Evolutionary conservation across 2,113 vertebrate genomes (phyloP).

Genomic region (Oreochromis niloticus): DNA sequence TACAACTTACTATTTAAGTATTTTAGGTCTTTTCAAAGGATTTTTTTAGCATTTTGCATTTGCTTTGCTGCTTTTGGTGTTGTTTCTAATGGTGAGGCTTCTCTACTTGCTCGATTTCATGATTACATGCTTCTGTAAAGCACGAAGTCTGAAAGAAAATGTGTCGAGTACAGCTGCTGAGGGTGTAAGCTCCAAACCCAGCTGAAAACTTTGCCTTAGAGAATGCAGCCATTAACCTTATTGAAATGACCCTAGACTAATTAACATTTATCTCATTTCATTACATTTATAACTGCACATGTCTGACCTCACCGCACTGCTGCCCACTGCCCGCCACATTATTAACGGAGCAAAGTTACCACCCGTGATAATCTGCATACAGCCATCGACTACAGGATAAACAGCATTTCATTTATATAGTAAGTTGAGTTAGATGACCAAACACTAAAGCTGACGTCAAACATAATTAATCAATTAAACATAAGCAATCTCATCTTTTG

Average conservation of each 20-base stretch:
- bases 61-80: background rate
- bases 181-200: background rate
- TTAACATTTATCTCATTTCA: constrained; percentile 33
- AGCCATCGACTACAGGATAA: background rate
- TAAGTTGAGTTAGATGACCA: background rate
- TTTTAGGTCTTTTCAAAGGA: background rate
- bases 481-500: background rate
- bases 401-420: background rate
- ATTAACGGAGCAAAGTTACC: background rate
- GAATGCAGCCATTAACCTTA: constrained; percentile 12
- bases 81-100: background rate
- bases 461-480: background rate
- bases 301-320: background rate
- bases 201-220: background rate
- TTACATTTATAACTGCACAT: constrained; percentile 26
- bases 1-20: background rate
- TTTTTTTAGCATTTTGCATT: background rate
- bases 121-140: background rate
- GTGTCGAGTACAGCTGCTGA: background rate
- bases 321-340: background rate
- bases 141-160: background rate
- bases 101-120: background rate
- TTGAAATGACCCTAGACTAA: constrained; percentile 26
- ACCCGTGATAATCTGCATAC: background rate
- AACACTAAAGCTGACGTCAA: background rate